Percentiles rank a stretch among this genome's conserved stretches.
Conservation (phyloP, 1,140 invertebrate species). For the Nixonia krombeini region DNA sequence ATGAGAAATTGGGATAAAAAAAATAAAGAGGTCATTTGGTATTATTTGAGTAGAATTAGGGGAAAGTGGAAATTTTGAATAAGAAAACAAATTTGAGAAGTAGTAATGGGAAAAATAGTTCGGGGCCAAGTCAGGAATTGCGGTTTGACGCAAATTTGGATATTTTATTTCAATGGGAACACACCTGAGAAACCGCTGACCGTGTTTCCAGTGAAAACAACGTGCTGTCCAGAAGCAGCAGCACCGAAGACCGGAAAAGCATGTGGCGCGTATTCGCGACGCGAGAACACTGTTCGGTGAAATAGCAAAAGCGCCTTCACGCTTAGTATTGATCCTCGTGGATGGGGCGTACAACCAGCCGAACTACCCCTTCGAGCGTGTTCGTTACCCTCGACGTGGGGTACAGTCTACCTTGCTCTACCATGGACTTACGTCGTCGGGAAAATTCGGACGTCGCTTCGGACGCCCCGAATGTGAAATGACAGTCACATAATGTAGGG, state of each 20-base stretch:
- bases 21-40: background rate
- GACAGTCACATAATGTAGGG: no score
- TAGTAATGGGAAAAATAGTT: no score
- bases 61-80: background rate
- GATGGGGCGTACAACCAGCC: conserved; percentile 33
- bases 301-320: conserved; percentile 41
- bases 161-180: background rate
- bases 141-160: no score
- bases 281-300: conserved; percentile 38
- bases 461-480: no score
- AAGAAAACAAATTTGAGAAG: background rate
- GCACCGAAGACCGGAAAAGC: conserved; percentile 17
- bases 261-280: conserved; percentile 42
- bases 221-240: conserved; percentile 16
- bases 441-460: conserved; percentile 4
- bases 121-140: no score
- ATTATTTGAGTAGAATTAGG: no score
- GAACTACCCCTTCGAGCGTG: conserved; percentile 42
- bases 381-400: conserved; percentile 35
- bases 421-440: conserved; percentile 19
- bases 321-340: conserved; percentile 40
- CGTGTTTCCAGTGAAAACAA: conserved; percentile 19
- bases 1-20: background rate
- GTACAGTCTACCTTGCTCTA: conserved; percentile 34
- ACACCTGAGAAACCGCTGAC: conserved; percentile 14